A percentile compares a stretch with the other conserved stretches of the same genome.
Evolutionary conservation across 2,113 vertebrate species (phyloP).

Genomic region (Nothobranchius furzeri): DNA sequence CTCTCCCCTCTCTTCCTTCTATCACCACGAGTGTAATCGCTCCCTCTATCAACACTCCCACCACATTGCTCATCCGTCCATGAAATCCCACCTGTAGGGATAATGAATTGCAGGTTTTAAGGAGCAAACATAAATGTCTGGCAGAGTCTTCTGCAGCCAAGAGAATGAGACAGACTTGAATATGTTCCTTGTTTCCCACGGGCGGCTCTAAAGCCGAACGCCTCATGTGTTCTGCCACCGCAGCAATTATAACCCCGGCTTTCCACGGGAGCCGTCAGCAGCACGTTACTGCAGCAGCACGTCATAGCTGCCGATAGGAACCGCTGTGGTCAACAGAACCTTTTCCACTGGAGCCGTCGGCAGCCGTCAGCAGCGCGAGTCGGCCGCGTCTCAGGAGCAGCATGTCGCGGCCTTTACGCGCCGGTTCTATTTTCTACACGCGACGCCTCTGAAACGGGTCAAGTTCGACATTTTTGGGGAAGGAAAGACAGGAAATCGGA

Average conservation of each 20-base stretch:
- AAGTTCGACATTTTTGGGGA: too few relatives aligned
- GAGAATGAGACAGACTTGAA: slow-evolving; percentile 14
- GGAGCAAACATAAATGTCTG: slow-evolving; percentile 18
- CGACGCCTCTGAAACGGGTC: too few relatives aligned
- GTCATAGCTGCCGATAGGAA: too few relatives aligned
- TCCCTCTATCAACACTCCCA: slow-evolving; percentile 25
- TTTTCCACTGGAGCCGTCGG: too few relatives aligned
- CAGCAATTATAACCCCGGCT: slow-evolving; percentile 4
- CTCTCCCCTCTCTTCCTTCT: background rate
- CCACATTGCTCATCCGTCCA: slow-evolving; percentile 19
- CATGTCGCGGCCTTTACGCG: too few relatives aligned
- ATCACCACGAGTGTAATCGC: slow-evolving; percentile 7
- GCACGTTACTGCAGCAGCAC: too few relatives aligned
- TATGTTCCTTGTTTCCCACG: slow-evolving; percentile 9
- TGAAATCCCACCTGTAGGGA: slow-evolving; percentile 32
- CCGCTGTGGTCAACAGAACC: too few relatives aligned
- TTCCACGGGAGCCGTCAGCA: too few relatives aligned
- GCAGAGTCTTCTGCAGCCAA: background rate
- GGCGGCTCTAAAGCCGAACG: slow-evolving; percentile 1
- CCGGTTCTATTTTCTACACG: too few relatives aligned
- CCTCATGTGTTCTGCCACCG: slow-evolving; percentile 4
- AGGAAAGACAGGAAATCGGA: too few relatives aligned
- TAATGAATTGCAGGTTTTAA: slow-evolving; percentile 21
- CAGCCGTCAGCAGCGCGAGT: too few relatives aligned
- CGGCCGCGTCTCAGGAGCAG: too few relatives aligned